These are phyloP conservation scores for Agelastica alni DNA, from an alignment of 2,888 invertebrate species.

Conservation along the genomic window DNA sequence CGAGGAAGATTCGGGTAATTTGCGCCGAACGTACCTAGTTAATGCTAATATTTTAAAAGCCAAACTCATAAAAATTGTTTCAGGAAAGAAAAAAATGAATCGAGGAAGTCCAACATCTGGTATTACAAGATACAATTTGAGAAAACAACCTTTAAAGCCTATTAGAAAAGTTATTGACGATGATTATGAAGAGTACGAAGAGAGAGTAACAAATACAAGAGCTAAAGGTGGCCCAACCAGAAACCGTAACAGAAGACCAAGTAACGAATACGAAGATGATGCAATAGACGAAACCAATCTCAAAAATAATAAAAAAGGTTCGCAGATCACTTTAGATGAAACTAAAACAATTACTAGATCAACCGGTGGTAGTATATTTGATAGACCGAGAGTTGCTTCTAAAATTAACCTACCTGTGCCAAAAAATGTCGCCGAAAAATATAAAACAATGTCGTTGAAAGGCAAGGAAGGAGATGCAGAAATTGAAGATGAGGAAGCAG, in stretches of 20 bases:
- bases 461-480: slow-evolving; percentile 33
- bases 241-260: slow-evolving; percentile 39
- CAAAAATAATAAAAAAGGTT: slow-evolving; percentile 39
- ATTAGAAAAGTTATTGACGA: slow-evolving; percentile 50
- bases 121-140: slow-evolving; percentile 1
- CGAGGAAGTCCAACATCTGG: slow-evolving; percentile 8
- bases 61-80: no score
- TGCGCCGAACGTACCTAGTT: no score
- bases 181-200: slow-evolving; percentile 49
- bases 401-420: slow-evolving; percentile 83
- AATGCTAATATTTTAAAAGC: no score
- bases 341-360: slow-evolving; percentile 65
- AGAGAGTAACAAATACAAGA: slow-evolving; percentile 13
- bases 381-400: slow-evolving; percentile 75
- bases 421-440: slow-evolving; percentile 72
- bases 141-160: slow-evolving; percentile 33
- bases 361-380: slow-evolving; percentile 67
- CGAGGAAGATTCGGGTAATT: slow-evolving; percentile 29
- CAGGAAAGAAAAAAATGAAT: slow-evolving; percentile 28
- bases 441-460: slow-evolving; percentile 61
- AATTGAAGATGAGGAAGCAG: slow-evolving; percentile 30
- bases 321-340: slow-evolving; percentile 16
- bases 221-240: slow-evolving; percentile 8
- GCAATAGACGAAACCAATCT: slow-evolving; percentile 27
- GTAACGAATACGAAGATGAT: slow-evolving; percentile 56